Base-by-base conservation (phyloP, 2,113 vertebrate species). In the Panthera tigris region DNA sequence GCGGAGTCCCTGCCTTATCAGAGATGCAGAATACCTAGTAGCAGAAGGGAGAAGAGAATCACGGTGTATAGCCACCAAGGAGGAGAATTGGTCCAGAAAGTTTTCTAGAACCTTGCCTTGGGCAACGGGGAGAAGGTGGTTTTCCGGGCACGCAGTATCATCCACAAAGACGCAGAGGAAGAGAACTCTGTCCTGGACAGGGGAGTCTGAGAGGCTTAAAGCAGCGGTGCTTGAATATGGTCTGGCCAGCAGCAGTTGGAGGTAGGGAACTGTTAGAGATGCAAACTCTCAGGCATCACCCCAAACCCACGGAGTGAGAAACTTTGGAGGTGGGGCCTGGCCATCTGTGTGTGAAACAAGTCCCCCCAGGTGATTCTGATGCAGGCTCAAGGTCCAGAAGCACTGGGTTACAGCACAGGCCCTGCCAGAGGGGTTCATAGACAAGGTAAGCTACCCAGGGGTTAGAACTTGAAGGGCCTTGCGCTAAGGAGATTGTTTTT, bases 271-370 rank as follows among this genome's bases (percentile, higher is more conserved):
- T 36, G 33, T 93, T 86, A 55, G 39, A 63, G 90, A 65, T 41
- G 41, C 19, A 18, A n/a, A 71, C 31, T 57, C 55, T 90, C 50
- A 69, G 83, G 55, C 11, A 82, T 27, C 3, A 55, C 25, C 29
- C 12, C 25, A 96, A 39, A 96, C 8, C 61, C 76, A 55, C 31
- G 21, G 69, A 90, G 91, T 61, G 52, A 96, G 57, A 93, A 95
- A 76, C 39, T 52, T 71, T 4, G 6, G 25, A 11, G 25, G 6
- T 23, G 52, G 21, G 68, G 18, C 27, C 63, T 74, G 21, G 50
- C 25, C 31, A 41, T 41, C 41, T 39, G 0, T 61, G 27, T 65
- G n/a, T 92, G 29, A 95, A 88, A 66, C 15, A 89, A 69, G 48
- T 1, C 31, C 4, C 23, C 95, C 29, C 8, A 36, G 33, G n/a